phyloP scores from a whole-genome alignment of 1,140 invertebrate species.

The Copidosoma floridanum region DNA sequence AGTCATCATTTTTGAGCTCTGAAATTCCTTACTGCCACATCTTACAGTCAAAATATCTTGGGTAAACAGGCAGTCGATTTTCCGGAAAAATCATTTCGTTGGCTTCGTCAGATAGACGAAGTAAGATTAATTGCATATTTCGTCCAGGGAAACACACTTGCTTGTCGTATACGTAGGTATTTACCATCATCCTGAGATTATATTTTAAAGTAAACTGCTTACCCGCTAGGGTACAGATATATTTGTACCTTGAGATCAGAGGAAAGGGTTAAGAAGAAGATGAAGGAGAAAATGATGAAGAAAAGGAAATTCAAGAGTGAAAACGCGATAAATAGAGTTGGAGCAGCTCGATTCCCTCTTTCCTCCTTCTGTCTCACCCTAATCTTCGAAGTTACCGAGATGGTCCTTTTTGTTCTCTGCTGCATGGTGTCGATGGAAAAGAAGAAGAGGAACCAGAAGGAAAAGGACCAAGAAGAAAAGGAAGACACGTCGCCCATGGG shows the following conservation, averaged over 20 bases:
- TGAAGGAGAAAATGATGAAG: not conserved
- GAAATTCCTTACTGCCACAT: too few species aligned
- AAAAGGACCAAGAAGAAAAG: slow-evolving; percentile 24
- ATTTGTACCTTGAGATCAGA: too few species aligned
- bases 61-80: too few species aligned
- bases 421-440: slow-evolving; percentile 44
- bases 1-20: too few species aligned
- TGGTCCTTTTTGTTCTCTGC: slow-evolving; percentile 40
- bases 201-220: slow-evolving; percentile 53
- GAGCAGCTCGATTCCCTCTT: slow-evolving; percentile 17
- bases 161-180: too few species aligned
- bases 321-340: slow-evolving; percentile 2
- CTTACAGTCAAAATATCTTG: too few species aligned
- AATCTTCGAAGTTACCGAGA: too few species aligned
- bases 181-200: too few species aligned
- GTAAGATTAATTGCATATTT: slow-evolving; percentile 59
- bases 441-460: slow-evolving; percentile 30
- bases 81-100: too few species aligned
- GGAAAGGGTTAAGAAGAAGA: too few species aligned
- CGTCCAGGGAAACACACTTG: slow-evolving; percentile 34
- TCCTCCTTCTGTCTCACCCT: too few species aligned
- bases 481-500: slow-evolving; percentile 48
- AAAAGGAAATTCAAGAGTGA: slow-evolving; percentile 28
- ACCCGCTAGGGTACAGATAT: too few species aligned
- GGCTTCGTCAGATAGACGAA: slow-evolving; percentile 33